Base-by-base conservation (phyloP, 2,113 vertebrate species). In the Pleuronectes platessa region DNA sequence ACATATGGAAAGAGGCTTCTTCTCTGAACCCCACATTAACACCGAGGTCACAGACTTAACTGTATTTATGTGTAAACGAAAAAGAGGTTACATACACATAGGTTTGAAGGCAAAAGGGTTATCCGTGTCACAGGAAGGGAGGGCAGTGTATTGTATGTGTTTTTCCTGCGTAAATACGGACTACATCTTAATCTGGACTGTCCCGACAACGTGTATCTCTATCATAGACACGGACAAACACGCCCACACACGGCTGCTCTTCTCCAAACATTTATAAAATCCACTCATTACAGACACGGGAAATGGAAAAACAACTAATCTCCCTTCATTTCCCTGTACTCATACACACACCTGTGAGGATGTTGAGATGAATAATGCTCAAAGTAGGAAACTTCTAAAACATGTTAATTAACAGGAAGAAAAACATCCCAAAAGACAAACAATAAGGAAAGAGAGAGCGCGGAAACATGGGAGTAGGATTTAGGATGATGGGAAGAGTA, bases 251-350 rank as follows among this genome's bases (percentile, higher is more conserved):
- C 26, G 59, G 61, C 83, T 72, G 81, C 65, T 78, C 71, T 81
- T 82, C 74, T 61, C 72, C n/a, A 89, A 90, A 93, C 88, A 93
- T 85, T 82, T 79, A 80, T 21, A 81, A 73, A 68, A 85, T 76
- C 49, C 21, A 68, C 61, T 88, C 81, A 82, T 83, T 76, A 84
- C 63, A 65, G 70, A 66, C 31, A 69, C 5, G n/a, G 74, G 68
- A 83, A 86, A 81, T 69, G 64, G 76, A 75, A 82, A 82, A 85
- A 82, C 72, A 76, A 47, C 58, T 71, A 21, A 82, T 85, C 72
- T 80, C 65, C 58, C 40, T 61, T 31, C 26, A 71, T 61, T 61
- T 64, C 64, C 53, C 35, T 8, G 12, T 12, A 13, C 18, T 61
- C 42, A 49, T 18, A 54, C 51, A 21, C 78, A 90, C 87, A 90